A percentile compares a stretch with the other conserved stretches of the same genome.
Conservation (phyloP, 2,113 vertebrate genomes). For the Hemiprocne comata region DNA sequence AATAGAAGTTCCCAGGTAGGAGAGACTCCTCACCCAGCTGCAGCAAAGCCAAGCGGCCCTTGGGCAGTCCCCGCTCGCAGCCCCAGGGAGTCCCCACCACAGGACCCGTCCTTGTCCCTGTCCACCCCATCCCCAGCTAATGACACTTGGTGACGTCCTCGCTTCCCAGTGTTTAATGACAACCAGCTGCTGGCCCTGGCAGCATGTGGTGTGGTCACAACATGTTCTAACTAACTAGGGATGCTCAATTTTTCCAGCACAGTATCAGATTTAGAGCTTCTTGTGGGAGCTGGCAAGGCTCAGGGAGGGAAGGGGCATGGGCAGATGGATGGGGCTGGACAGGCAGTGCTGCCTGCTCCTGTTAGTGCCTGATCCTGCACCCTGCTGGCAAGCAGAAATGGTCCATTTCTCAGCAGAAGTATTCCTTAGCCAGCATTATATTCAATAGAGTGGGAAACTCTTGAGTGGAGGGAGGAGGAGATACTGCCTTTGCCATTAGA, state of each 20-base stretch:
- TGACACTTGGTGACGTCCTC: not conserved
- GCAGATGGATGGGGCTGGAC: not conserved
- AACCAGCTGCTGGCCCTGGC: conserved; percentile 21
- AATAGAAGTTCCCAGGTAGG: not conserved
- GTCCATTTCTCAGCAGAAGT: not conserved
- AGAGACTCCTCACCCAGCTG: not conserved
- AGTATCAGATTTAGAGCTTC: not conserved
- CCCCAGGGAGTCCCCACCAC: fast-evolving
- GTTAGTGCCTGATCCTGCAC: not conserved
- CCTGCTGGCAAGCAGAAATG: not conserved
- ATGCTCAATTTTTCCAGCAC: not conserved
- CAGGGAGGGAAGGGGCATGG: not conserved
- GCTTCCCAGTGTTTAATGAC: not conserved
- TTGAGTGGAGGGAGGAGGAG: not conserved
- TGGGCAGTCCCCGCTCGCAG: not conserved
- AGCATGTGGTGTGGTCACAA: fast-evolving
- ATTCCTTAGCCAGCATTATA: not conserved
- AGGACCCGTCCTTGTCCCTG: not conserved
- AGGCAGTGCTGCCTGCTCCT: not conserved
- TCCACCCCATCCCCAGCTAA: not conserved
- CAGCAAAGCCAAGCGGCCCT: not conserved
- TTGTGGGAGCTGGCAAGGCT: not conserved
- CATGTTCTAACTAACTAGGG: not conserved
- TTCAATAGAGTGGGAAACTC: not conserved
- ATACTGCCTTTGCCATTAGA: not conserved